phyloP scores from a whole-genome alignment of 2,888 invertebrate species.

The Apodemia hepburni region DNA sequence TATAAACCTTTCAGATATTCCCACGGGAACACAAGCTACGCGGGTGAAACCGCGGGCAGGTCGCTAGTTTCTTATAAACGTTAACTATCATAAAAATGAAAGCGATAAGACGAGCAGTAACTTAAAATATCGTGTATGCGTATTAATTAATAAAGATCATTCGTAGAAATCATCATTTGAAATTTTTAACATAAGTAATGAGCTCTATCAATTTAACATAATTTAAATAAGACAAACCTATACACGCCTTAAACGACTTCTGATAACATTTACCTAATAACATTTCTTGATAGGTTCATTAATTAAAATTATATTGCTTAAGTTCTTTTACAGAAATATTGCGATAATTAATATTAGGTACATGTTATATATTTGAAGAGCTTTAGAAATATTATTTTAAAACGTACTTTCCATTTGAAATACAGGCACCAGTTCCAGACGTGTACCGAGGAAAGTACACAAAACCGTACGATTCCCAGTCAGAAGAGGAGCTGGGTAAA shows the following conservation, averaged over 20 bases:
- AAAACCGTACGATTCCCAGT: conserved; percentile 54
- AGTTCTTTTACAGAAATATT: not conserved
- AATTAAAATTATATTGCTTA: not conserved
- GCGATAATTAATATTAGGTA: not conserved
- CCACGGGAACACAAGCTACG: no score
- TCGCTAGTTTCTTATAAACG: no score
- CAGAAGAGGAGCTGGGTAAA: conserved; percentile 85
- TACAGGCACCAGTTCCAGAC: conserved; percentile 95
- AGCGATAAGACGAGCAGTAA: no score
- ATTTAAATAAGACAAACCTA: no score
- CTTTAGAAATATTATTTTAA: conserved; percentile 1
- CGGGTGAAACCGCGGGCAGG: no score
- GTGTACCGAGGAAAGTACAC: conserved; percentile 94
- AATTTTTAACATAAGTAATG: no score
- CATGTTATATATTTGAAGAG: conserved; percentile 1
- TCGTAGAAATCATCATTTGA: no score
- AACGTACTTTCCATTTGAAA: not conserved
- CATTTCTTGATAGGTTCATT: not conserved
- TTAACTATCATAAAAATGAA: no score
- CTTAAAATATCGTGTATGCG: no score
- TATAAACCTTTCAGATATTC: no score
- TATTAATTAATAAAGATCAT: no score
- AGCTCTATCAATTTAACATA: no score
- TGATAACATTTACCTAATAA: not conserved
- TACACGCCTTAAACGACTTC: not conserved